Evolutionary conservation across 2,888 invertebrate genomes (phyloP), one percentile per base, ranked within the genome.

Genomic region (Heliconius cydno): DNA sequence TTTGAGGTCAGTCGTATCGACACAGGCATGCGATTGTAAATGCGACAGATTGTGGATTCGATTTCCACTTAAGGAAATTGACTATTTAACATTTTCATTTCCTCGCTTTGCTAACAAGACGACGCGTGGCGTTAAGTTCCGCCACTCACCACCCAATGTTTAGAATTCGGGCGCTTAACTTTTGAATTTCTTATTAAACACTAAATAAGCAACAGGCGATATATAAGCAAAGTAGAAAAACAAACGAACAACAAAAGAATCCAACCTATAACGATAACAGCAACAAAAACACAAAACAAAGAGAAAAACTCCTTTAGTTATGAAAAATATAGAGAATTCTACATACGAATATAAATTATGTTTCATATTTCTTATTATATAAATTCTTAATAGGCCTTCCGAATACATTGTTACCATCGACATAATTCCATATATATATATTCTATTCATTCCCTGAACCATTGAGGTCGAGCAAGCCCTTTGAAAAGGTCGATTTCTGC

Each of bases 371-470:
- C 19, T 28, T 52, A 15, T 34, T 52, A 72, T 34, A 73, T 78
- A 66, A 66, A 73, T 73, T 12, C 28, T 73, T 57, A 52, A 78
- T 67, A 65, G 15, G 25, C 38, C 25, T 46, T 52, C 52, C 3
- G 22, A 66, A 67, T 66, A 72, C 57, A 72, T 66, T 78, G 28
- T 78, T 52, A n/a, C 34, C 66, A 72, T 72, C 57, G 34, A 78
- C 63, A 25, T 52, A 52, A 63, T 30, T 65, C 52, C 34, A 73
- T 46, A 73, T 7, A 66, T 67, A 22, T 73, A 73, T 66, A 66
- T 38, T 28, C 30, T 52, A 68, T 68, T 74, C 60, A 74, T 78
- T 78, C 74, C 60, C 66, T 73, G 19, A 78, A 38, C n/a, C 38
- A 57, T 41, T 57, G 74, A 67, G 68, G 74, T 74, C 68, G 74